Base-by-base conservation (phyloP, 2,888 invertebrate genomes). In the Malthinus seriepunctatus region DNA sequence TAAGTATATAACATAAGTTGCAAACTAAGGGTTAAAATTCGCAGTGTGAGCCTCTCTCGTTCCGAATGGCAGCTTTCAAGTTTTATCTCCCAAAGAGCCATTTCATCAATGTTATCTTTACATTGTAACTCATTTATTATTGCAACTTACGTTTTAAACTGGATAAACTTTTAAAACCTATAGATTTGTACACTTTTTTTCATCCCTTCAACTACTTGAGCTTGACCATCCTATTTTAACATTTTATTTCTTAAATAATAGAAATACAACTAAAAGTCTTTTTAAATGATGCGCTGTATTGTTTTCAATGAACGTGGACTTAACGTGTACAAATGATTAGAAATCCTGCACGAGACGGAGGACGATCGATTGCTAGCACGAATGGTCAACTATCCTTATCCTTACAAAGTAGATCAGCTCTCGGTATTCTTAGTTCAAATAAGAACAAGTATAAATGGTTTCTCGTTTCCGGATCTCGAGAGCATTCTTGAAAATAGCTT, bases 101-200 rank as follows among this genome's bases (percentile, higher is more conserved):
- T 66, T 66, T 66, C 66, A 65, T 66, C 66, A 66, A 66, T 65
- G 66, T 66, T 63, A 64, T 66, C 64, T 66, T 64, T 56, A 54
- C 60, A 51, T 51, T 64, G 63, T 62, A 66, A 62, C 66, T 64
- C 64, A 66, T 66, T 63, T 65, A 66, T 66, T 66, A 66, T 66
- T 66, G 55, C 57, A 60, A 52, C 53, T 60, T 51, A 57, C 63
- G 50, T 62, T 62, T 55, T 62, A 63, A 64, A 60, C 60, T 54
- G 53, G 52, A 53, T 52, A 52, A 58, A 48, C 58, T 55, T 59
- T 44, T 37, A 48, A 51, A 57, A 37, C 50, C 5, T 58, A 62
- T 51, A 51, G 58, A 51, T 42, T 34, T 46, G 51, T 39, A 54
- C n/a, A n/a, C 42, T 33, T 51, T 35, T 35, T 37, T 2, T 5